Evolutionary conservation across 2,113 vertebrate genomes (phyloP), one percentile per base, ranked within the genome.

Genomic region (Aspidoscelis tigris): DNA sequence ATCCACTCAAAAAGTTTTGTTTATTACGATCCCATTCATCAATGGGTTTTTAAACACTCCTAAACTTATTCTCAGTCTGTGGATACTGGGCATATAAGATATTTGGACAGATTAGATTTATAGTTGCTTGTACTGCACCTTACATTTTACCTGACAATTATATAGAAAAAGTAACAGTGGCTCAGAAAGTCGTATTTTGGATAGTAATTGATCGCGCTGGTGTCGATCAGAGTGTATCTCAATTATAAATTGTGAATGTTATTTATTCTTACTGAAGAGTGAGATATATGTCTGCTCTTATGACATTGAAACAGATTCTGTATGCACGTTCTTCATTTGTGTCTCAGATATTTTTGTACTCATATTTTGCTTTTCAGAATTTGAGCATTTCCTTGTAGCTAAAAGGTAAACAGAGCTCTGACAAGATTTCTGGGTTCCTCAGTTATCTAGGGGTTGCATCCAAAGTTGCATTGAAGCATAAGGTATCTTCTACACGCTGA

Each of bases 381-480:
- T 83, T n/a, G n/a, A 55, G 20, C 76, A 88, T 89, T 58, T 68
- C 84, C 43, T 66, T 89, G 87, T 89, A 90, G 83, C 68, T 47
- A 3, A 55, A 86, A 10, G 3, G 6, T 74, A 26, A 74, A 64
- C 18, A 78, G 50, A 70, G 26, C 5, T 78, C 1, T 72, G 61
- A 47, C 50, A 65, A 66, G 24, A 33, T n/a, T 5, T 47, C 55
- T 61, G 79, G 58, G 55, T 50, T 47, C 70, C 22, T 74, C 16
- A 77, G 69, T 87, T 90, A 78, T 76, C 73, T 20, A 68, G 79
- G 84, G 11, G 41, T 78, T 78, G 22, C 21, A 78, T 65, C 61
- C 61, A 65, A 66, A 44, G 22, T 21, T 50, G 7, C 16, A 33
- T 47, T 47, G 50, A 47, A n/a, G 41, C 43, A 69, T 22, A 69